These are phyloP conservation scores for Troides aeacus DNA, from an alignment of 2,888 invertebrate species.

Conservation along the genomic window DNA sequence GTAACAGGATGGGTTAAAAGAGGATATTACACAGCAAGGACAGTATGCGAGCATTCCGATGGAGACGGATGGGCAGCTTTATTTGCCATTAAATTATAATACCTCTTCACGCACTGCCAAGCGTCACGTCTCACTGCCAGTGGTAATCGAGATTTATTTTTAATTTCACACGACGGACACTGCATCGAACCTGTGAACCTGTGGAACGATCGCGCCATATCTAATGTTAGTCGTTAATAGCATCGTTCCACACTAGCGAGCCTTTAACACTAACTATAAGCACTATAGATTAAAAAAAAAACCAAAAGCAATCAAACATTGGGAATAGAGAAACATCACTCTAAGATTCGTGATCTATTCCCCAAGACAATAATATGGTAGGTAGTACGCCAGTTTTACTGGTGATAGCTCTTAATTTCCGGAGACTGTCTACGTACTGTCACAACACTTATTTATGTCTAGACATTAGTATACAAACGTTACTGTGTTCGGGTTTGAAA, in stretches of 20 bases:
- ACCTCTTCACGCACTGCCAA: slow-evolving; percentile 41
- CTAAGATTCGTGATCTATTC: too few species aligned
- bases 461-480: too few species aligned
- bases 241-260: slow-evolving; percentile 23
- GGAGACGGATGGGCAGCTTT: neutral
- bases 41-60: neutral
- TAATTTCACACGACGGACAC: slow-evolving; percentile 34
- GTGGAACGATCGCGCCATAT: slow-evolving; percentile 27
- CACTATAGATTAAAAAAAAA: too few species aligned
- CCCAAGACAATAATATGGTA: too few species aligned
- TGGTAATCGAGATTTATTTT: slow-evolving; percentile 36
- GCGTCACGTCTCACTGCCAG: slow-evolving; percentile 45
- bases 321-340: neutral
- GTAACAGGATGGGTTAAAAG: too few species aligned
- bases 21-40: too few species aligned
- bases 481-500: too few species aligned
- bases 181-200: slow-evolving; percentile 31
- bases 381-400: too few species aligned
- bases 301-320: neutral
- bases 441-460: too few species aligned
- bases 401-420: too few species aligned
- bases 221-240: slow-evolving; percentile 26
- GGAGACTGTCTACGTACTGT: too few species aligned
- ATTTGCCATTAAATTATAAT: slow-evolving; percentile 13
- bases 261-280: neutral